Percentiles rank a stretch among this genome's conserved stretches.
phyloP scores from a whole-genome alignment of 2,888 invertebrate genomes.

The Acanthacorydalis orientalis region DNA sequence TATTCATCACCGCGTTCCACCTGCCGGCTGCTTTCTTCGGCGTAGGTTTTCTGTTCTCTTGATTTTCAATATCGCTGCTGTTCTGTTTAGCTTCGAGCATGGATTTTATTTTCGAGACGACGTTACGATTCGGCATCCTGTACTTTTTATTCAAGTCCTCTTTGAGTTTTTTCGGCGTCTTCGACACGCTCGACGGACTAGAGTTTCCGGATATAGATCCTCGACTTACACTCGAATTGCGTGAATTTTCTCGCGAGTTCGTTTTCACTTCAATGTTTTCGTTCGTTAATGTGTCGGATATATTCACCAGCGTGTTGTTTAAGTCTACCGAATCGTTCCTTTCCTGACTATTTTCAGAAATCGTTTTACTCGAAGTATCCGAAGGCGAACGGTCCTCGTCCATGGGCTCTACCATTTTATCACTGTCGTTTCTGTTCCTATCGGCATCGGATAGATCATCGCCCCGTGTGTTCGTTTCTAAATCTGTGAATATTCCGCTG shows the following conservation, averaged over 20 bases:
- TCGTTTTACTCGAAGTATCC: slow-evolving; percentile 37
- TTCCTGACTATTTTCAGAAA: slow-evolving; percentile 34
- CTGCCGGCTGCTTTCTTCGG: slow-evolving; percentile 42
- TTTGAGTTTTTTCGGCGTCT: slow-evolving; percentile 10
- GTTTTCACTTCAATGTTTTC: slow-evolving; percentile 11
- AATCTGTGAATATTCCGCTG: slow-evolving; percentile 75
- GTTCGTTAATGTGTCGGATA: slow-evolving; percentile 7
- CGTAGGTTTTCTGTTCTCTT: slow-evolving; percentile 35
- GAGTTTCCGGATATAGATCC: slow-evolving; percentile 14
- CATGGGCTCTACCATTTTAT: slow-evolving; percentile 7
- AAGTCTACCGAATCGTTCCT: slow-evolving; percentile 10
- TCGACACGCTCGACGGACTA: slow-evolving; percentile 17
- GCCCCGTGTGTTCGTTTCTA: slow-evolving; percentile 51
- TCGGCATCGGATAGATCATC: slow-evolving; percentile 19
- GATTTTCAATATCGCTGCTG: slow-evolving; percentile 31
- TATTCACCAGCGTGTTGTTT: slow-evolving; percentile 2
- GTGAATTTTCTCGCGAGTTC: slow-evolving; percentile 9
- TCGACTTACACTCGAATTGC: slow-evolving; percentile 7
- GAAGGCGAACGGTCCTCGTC: slow-evolving; percentile 43
- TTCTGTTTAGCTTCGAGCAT: slow-evolving; percentile 44
- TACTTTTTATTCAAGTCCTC: slow-evolving; percentile 37
- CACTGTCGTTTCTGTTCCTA: slow-evolving; percentile 19
- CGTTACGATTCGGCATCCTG: slow-evolving; percentile 64
- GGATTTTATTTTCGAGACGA: slow-evolving; percentile 57
- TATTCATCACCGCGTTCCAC: slow-evolving; percentile 74